A percentile compares a stretch with the other conserved stretches of the same genome.
These are phyloP conservation scores for Rhodeus uyekii DNA, from an alignment of 2,797 vertebrate genomes.

Conservation along the genomic window DNA sequence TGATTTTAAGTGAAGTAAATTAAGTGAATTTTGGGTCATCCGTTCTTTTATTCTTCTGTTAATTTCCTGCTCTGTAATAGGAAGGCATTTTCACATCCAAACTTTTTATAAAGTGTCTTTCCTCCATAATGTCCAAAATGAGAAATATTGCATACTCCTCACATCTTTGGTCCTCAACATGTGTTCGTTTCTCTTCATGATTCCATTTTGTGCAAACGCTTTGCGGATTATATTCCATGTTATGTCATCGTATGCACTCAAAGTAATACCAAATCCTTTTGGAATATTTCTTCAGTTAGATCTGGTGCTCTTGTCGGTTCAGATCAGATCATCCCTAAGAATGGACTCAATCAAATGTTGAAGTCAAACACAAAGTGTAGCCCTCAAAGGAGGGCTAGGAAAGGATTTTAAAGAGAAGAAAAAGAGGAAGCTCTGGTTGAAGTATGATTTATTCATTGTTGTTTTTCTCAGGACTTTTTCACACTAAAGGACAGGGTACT, in stretches of 20 bases:
- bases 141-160: background rate
- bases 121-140: background rate
- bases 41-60: background rate
- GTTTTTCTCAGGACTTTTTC: conserved; percentile 75
- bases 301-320: conserved; percentile 20
- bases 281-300: conserved; percentile 23
- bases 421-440: conserved; percentile 61
- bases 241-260: conserved; percentile 25
- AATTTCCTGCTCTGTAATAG: background rate
- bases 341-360: conserved; percentile 44
- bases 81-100: background rate
- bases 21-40: too few species aligned
- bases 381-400: conserved; percentile 42
- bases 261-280: conserved; percentile 22
- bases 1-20: too few species aligned
- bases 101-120: background rate
- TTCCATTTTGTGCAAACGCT: background rate
- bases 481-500: conserved; percentile 78
- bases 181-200: background rate
- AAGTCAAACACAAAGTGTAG: conserved; percentile 45
- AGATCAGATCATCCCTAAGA: conserved; percentile 32
- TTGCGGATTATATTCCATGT: background rate
- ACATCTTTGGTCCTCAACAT: background rate
- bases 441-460: conserved; percentile 81
- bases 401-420: conserved; percentile 58